Conservation (phyloP, 92 coral and sea anemone species). For the Blastomussa wellsi region DNA sequence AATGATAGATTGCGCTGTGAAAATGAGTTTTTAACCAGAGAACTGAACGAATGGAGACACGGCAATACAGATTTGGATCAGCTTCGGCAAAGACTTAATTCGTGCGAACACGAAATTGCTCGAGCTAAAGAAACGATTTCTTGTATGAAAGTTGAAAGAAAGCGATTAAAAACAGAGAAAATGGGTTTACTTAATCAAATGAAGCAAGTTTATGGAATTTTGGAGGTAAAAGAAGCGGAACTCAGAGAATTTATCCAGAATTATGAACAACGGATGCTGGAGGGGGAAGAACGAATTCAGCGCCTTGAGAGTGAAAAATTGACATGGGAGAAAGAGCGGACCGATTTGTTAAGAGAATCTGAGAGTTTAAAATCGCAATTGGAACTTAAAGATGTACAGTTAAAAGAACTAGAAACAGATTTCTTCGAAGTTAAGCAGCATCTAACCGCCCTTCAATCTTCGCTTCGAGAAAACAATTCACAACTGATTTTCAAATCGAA, state of each 20-base stretch:
- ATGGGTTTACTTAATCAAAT: conserved; percentile 83
- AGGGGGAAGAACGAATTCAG: conserved; percentile 66
- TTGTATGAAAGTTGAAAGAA: conserved; percentile 88
- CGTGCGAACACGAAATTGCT: conserved; percentile 88
- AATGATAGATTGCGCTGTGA: conserved; percentile 84
- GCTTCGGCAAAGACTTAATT: conserved; percentile 80
- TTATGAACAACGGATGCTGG: conserved; percentile 90
- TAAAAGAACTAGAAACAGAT: conserved; percentile 78
- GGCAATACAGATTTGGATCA: conserved; percentile 86
- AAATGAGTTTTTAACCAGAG: conserved; percentile 70
- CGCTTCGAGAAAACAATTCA: conserved; percentile 56
- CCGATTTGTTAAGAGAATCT: conserved; percentile 45
- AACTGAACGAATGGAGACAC: conserved; percentile 78
- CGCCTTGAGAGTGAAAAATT: conserved; percentile 68
- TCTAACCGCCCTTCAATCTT: conserved; percentile 53
- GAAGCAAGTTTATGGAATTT: conserved; percentile 88
- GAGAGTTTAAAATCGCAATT: conserved; percentile 69
- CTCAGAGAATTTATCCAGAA: conserved; percentile 89
- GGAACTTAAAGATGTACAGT: conserved; percentile 75
- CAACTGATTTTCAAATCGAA: conserved; percentile 44
- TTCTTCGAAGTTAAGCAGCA: conserved; percentile 73
- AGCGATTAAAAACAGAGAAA: conserved; percentile 91
- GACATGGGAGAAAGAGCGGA: conserved; percentile 61
- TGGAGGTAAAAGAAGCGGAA: conserved; percentile 92
- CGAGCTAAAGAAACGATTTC: conserved; percentile 96